Base-by-base conservation (phyloP, 2,113 vertebrate species). In the Xiphophorus maculatus region DNA sequence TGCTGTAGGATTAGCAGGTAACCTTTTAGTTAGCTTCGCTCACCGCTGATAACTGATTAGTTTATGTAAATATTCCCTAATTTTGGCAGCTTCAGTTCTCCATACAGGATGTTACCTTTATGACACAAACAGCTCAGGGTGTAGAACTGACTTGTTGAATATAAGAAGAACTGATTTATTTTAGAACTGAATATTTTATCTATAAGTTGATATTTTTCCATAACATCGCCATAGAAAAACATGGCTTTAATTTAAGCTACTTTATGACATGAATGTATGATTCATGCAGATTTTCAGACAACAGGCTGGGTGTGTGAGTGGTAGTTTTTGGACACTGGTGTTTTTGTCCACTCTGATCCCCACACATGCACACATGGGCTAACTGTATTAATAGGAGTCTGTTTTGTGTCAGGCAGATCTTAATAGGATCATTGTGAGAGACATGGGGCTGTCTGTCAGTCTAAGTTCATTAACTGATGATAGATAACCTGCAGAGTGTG, bases 361-460 rank as follows among this genome's bases (percentile, higher is more conserved):
- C 67, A 40, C 73, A 35, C 65, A 73, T 76, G 69, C 60, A 81
- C 79, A 81, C 69, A 77, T 76, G 84, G 92, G 62, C 94, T 96
- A 96, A 97, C 94, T 92, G 94, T 90, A 96, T 96, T 95, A 96
- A 95, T 95, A 91, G 90, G 95, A 95, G 94, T 94, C 97, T 97
- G 97, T 93, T 95, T 96, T 96, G 93, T 97, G 95, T 99, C 96
- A 95, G 94, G 93, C 95, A 89, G 93, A 93, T 95, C 94, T 91
- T 96, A 97, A 99, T 99, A 96, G 90, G 94, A 97, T 99, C 97
- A 96, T 84, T 93, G 93, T 74, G 80, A 95, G 94, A 97, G 96
- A 97, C 96, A 97, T 96, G 95, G 95, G 95, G 96, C 96, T 96
- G 93, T 96, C 97, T 96, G 96, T 98, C 97, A 97, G 91, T 96